Evolutionary conservation across 2,888 invertebrate genomes (phyloP).

Genomic region (Drosophila rubida): DNA sequence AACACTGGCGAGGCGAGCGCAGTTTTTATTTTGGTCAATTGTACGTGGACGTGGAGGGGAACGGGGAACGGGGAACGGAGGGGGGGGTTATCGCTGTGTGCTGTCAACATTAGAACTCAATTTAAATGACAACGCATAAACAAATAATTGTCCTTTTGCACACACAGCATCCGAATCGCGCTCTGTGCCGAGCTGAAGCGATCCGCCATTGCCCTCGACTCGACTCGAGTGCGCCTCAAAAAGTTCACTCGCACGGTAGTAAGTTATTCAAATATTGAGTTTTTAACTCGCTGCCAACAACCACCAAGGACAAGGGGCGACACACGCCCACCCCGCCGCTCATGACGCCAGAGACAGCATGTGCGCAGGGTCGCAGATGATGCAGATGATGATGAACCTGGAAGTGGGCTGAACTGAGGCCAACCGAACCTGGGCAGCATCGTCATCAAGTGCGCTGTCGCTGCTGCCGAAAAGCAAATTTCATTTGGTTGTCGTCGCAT

Average conservation of each 20-base stretch:
- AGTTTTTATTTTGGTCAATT: conserved; percentile 49
- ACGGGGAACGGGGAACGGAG: too few species aligned
- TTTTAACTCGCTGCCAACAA: conserved; percentile 66
- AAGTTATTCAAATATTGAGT: conserved; percentile 81
- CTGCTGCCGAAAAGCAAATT: conserved; percentile 61
- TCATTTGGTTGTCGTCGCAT: conserved; percentile 63
- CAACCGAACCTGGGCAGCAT: conserved; percentile 4
- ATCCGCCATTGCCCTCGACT: conserved; percentile 29
- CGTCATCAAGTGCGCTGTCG: conserved; percentile 42
- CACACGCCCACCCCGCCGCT: conserved; percentile 11
- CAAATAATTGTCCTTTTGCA: conserved; percentile 84
- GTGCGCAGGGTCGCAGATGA: conserved; percentile 64
- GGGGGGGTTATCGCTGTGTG: conserved; percentile 37
- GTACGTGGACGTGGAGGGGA: conserved; percentile 30
- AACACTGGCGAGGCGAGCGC: conserved; percentile 2
- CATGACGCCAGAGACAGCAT: conserved; percentile 34
- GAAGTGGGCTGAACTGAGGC: not conserved
- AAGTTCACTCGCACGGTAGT: conserved; percentile 80
- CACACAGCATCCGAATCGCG: conserved; percentile 1
- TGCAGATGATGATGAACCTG: conserved; percentile 38
- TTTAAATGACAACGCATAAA: conserved; percentile 84
- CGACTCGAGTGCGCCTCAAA: conserved; percentile 56
- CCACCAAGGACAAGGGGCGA: conserved; percentile 34
- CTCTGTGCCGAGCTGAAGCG: not conserved
- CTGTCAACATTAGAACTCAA: conserved; percentile 84